Conservation (phyloP, 1,140 invertebrate genomes). For the Trachymyrmex septentrionalis region DNA sequence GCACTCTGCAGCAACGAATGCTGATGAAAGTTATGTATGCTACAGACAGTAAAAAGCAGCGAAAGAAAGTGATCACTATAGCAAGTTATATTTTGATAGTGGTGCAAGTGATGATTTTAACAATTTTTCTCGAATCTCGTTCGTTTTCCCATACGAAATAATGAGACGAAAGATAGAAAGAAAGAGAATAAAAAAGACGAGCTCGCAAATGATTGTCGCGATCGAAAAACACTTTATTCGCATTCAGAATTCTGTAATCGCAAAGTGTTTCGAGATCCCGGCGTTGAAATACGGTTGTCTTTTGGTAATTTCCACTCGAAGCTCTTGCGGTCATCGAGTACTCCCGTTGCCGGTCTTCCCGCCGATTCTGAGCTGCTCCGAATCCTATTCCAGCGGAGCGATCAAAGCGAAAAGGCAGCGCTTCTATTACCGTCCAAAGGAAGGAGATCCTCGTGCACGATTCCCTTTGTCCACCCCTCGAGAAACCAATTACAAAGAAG, state of each 20-base stretch:
- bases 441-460: neutral
- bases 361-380: slow-evolving; percentile 23
- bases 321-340: slow-evolving; percentile 17
- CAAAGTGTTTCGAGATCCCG: neutral
- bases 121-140: slow-evolving; percentile 6
- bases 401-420: slow-evolving; percentile 51
- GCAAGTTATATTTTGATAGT: neutral
- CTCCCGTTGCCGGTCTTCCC: neutral
- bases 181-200: neutral
- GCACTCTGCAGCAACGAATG: neutral
- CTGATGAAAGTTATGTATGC: neutral
- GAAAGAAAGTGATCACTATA: neutral
- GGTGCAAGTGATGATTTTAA: slow-evolving; percentile 15
- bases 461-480: slow-evolving; percentile 22
- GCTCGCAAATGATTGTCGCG: slow-evolving; percentile 29
- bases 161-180: neutral
- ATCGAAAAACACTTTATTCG: slow-evolving; percentile 52
- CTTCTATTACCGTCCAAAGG: slow-evolving; percentile 24
- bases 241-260: neutral
- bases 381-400: slow-evolving; percentile 42
- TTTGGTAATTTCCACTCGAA: slow-evolving; percentile 54
- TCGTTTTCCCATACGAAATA: neutral
- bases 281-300: slow-evolving; percentile 44
- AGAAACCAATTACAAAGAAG: slow-evolving; percentile 38
- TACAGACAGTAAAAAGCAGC: neutral